Percentiles rank a stretch among this genome's conserved stretches.
phyloP scores from a whole-genome alignment of 2,888 invertebrate genomes.

The Xanthia icteritia region DNA sequence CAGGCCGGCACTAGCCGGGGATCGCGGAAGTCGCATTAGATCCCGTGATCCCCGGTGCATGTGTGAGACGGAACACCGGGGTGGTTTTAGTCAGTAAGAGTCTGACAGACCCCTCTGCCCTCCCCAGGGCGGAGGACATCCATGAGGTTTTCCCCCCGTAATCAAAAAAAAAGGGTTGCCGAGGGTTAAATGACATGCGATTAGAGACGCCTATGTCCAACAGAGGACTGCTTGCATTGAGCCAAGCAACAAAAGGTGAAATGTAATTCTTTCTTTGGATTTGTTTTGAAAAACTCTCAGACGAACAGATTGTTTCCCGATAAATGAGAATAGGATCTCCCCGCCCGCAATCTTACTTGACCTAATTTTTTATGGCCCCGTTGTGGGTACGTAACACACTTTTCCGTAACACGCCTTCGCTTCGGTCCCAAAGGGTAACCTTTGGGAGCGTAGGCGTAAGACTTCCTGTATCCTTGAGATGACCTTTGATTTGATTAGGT shows the following conservation, averaged over 20 bases:
- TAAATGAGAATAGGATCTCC: constrained; percentile 13
- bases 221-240: background rate
- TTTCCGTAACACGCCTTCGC: constrained; percentile 1
- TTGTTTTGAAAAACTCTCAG: background rate
- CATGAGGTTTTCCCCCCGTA: too few relatives aligned
- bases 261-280: background rate
- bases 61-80: too few relatives aligned
- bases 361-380: constrained; percentile 37
- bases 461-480: constrained; percentile 1
- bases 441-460: background rate
- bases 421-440: too few relatives aligned
- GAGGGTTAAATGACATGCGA: background rate
- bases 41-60: too few relatives aligned
- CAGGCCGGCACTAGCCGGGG: too few relatives aligned
- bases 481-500: background rate
- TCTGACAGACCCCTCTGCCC: too few relatives aligned
- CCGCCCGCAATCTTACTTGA: constrained; percentile 28
- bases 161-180: too few relatives aligned
- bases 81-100: too few relatives aligned
- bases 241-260: background rate
- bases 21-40: too few relatives aligned
- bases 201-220: background rate
- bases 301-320: constrained; percentile 23
- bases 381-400: constrained; percentile 12
- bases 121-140: too few relatives aligned